Percentiles rank a stretch among this genome's conserved stretches.
Evolutionary conservation across 2,888 invertebrate genomes (phyloP).

Genomic region (Pachydiplax longipennis): DNA sequence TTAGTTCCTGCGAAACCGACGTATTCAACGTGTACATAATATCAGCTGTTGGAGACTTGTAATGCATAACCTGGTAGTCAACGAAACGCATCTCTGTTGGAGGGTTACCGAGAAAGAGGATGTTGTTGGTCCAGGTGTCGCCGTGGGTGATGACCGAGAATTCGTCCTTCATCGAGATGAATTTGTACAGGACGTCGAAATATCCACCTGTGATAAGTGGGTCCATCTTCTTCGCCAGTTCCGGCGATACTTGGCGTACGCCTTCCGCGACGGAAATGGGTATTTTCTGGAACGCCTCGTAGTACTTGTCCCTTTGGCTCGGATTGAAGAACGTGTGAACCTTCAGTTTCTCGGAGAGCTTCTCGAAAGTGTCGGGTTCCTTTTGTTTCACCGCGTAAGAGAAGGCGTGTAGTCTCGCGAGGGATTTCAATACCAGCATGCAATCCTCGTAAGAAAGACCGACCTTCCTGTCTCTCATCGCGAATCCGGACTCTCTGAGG

Average conservation of each 20-base stretch:
- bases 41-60: not conserved
- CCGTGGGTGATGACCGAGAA: not conserved
- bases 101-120: not conserved
- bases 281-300: not conserved
- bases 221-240: not conserved
- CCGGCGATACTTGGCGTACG: not conserved
- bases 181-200: not conserved
- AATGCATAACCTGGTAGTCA: not conserved
- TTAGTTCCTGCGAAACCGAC: not conserved
- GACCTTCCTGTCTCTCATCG: slow-evolving; percentile 49
- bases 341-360: not conserved
- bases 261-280: not conserved
- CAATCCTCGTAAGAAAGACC: slow-evolving; percentile 48
- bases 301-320: not conserved
- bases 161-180: not conserved
- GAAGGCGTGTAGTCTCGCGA: slow-evolving; percentile 47
- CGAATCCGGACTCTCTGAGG: slow-evolving; percentile 49
- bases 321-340: not conserved
- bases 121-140: not conserved
- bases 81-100: not conserved
- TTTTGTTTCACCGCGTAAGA: not conserved
- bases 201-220: not conserved
- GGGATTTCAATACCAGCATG: slow-evolving; percentile 47
- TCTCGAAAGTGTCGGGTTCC: not conserved
- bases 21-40: not conserved